These are phyloP conservation scores for Troides helena DNA, from an alignment of 2,888 invertebrate genomes.

Conservation along the genomic window DNA sequence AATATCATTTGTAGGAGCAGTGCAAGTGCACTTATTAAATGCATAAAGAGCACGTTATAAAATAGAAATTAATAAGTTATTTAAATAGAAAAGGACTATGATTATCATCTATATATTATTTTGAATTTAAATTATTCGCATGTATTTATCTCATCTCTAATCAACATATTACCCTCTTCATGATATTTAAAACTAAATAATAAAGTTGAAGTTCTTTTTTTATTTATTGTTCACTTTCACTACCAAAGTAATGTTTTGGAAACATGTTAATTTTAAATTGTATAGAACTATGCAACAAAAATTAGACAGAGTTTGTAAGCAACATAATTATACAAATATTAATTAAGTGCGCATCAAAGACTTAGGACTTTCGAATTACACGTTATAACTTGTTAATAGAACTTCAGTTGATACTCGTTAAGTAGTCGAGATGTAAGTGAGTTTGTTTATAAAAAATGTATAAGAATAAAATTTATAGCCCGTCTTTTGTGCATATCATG, in stretches of 20 bases:
- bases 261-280: conserved; percentile 3
- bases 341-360: not conserved
- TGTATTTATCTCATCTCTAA: not conserved
- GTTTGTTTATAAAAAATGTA: too few relatives aligned
- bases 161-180: not conserved
- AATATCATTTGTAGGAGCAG: too few relatives aligned
- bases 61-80: too few relatives aligned
- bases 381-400: not conserved
- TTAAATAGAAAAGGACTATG: too few relatives aligned
- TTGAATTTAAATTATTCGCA: too few relatives aligned
- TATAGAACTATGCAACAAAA: conserved; percentile 12
- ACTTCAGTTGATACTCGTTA: not conserved
- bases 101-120: too few relatives aligned
- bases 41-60: too few relatives aligned
- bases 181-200: not conserved
- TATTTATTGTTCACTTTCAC: not conserved
- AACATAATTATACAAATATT: not conserved
- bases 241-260: not conserved
- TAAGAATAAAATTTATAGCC: too few relatives aligned
- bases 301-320: not conserved
- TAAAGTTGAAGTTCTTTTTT: not conserved
- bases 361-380: not conserved
- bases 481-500: too few relatives aligned
- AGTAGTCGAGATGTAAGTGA: too few relatives aligned
- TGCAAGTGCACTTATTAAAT: too few relatives aligned